Evolutionary conservation across 1,140 invertebrate species (phyloP), one percentile per base, ranked within the genome.

Genomic region (Chlorops oryzae): DNA sequence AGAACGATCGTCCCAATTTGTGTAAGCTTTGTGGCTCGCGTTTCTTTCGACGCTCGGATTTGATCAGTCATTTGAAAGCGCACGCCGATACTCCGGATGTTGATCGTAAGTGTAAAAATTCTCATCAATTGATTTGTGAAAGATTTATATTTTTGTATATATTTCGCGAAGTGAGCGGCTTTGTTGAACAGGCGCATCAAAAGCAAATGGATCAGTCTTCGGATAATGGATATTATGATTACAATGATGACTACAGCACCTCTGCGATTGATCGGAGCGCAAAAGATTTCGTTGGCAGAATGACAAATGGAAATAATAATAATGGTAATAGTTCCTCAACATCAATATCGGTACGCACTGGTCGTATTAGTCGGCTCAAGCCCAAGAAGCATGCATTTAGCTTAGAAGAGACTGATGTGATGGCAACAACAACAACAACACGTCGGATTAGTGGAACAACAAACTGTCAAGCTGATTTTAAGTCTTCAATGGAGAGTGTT

Each of bases 11-110:
- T 4, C 84, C 85, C 1, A 84, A 87, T 63, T 80, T 81, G 3
- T 88, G 87, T 61, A 88, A 88, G 64, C 63, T 89, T 28, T 90
- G 87, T 60, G 86, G 85, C 0, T 82, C 84, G 7, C 77, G 85
- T 5, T 90, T 87, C 61, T 80, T 86, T 3, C 77, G 86, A 37
- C 87, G 86, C 54, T 81, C 78, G 47, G 87, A 90, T 70, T 76
- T 89, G 25, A 85, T 88, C 73, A 87, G 85, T 70, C 87, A 90
- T 62, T 76, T 89, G 34, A 88, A 89, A 68, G 85, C 85, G 13
- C 87, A 89, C 61, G 86, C 87, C 0, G 3, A 74, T 64, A 37
- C 28, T 6, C 47, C 45, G 17, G 45, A 47, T 38, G 75, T 23
- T 15, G 58, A 75, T 10, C 60, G 57, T 62, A 21, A n/a, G 51